Base-by-base conservation (phyloP, 2,113 vertebrate species). In the Colistium nudipinnis region DNA sequence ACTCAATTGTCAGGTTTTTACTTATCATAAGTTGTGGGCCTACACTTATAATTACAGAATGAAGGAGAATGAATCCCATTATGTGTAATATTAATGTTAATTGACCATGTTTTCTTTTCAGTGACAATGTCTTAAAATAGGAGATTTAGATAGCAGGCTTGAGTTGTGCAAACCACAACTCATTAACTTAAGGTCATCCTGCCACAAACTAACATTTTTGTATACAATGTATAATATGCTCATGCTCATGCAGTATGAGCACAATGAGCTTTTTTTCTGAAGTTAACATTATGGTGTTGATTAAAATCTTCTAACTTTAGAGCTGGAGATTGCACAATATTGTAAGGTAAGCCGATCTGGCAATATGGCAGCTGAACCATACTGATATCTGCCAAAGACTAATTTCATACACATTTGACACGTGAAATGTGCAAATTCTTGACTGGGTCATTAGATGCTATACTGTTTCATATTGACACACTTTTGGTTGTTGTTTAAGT, bases 301-400 rank as follows among this genome's bases (percentile, higher is more conserved):
- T 22, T 49, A 5, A 52, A 24, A 63, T 48, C 31, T 47, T 8
- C 12, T 55, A 24, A n/a, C 31, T 48, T 49, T 51, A 36, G 36
- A 17, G 11, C 25, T 61, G 10, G 24, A 61, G 55, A 7, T 62
- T 68, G 49, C 41, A 55, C 49, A 41, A 25, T 19, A 25, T 41
- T 55, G 57, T 49, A 56, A 55, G 48, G 57, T 27, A 48, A 62
- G 31, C 45, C 36, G n/a, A n/a, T n/a, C n/a, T n/a, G n/a, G n/a
- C n/a, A n/a, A n/a, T 47, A 44, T 45, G 28, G 28, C 39, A 45
- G 24, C 49, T 38, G 49, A 54, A 2, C 1, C 25, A 31, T n/a
- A 62, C 30, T n/a, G 24, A 2, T 72, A 48, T 24, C 19, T n/a
- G 31, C 31, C 41, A 39, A 39, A 63, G 10, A 24, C 14, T 19